Conservation (phyloP, 2,113 vertebrate species). For the Menura novaehollandiae region DNA sequence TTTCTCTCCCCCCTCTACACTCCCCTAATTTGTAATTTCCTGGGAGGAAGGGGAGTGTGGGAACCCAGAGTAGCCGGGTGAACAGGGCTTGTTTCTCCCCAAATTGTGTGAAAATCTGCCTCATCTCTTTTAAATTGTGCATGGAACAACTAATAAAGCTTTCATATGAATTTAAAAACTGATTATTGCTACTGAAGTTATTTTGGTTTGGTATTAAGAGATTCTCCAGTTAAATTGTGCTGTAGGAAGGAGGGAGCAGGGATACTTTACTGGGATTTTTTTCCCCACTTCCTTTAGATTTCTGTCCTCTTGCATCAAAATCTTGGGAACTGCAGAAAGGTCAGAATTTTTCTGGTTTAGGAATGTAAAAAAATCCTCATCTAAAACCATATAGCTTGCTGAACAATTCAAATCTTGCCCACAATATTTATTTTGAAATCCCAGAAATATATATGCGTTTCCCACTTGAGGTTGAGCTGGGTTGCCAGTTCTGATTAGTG, state of each 20-base stretch:
- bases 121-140: not conserved
- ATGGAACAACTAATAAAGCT: not conserved
- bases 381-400: not conserved
- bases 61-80: not conserved
- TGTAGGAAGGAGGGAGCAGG: not conserved
- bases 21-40: constrained; percentile 54
- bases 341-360: not conserved
- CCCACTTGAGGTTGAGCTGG: not conserved
- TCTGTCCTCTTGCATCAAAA: not conserved
- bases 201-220: not conserved
- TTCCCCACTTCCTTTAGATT: not conserved
- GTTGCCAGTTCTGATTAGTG: not conserved
- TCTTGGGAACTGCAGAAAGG: constrained; percentile 2
- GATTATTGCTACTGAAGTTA: not conserved
- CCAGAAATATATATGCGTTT: not conserved
- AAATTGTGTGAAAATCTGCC: not conserved
- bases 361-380: not conserved
- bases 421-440: not conserved
- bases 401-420: not conserved
- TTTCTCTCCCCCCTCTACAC: not conserved
- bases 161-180: not conserved
- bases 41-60: constrained; percentile 25
- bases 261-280: not conserved
- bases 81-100: not conserved
- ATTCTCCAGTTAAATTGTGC: not conserved